Conservation (phyloP, 2,797 vertebrate genomes). For the Monodelphis domestica region DNA sequence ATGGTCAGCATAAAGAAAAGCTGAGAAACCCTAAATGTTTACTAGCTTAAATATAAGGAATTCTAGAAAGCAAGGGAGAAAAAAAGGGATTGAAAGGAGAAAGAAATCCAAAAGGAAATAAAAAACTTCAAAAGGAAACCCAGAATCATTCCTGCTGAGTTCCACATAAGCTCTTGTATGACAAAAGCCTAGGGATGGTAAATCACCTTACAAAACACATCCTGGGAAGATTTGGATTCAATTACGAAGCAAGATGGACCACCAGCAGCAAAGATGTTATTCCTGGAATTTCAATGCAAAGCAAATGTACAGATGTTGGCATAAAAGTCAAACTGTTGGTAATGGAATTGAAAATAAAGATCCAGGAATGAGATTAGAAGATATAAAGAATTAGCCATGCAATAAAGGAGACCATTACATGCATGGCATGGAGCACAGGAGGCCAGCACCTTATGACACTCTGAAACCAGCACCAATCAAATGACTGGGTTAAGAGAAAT, state of each 20-base stretch:
- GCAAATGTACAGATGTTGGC: constrained; percentile 77
- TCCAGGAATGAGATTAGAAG: constrained; percentile 59
- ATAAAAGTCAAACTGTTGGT: constrained; percentile 71
- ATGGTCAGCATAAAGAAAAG: neutral
- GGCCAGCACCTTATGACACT: constrained; percentile 52
- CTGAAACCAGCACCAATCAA: constrained; percentile 58
- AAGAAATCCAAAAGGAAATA: neutral
- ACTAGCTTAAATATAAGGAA: neutral
- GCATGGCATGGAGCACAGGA: constrained; percentile 53
- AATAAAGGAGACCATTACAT: constrained; percentile 68
- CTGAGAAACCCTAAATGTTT: constrained; percentile 18
- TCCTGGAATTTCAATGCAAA: constrained; percentile 76
- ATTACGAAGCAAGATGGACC: constrained; percentile 61
- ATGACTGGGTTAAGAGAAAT: constrained; percentile 61
- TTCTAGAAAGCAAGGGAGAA: neutral
- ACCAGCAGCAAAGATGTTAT: constrained; percentile 70
- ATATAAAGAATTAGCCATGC: constrained; percentile 65
- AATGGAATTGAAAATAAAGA: constrained; percentile 75
- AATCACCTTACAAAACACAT: constrained; percentile 68
- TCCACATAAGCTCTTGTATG: constrained; percentile 59
- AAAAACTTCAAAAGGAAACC: constrained; percentile 33
- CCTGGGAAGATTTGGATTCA: constrained; percentile 66
- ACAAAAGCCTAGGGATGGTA: constrained; percentile 53
- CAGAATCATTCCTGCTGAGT: constrained; percentile 28
- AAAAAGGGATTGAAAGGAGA: constrained; percentile 1